Evolutionary conservation across 1,140 invertebrate species (phyloP).

Genomic region (Samia ricini): DNA sequence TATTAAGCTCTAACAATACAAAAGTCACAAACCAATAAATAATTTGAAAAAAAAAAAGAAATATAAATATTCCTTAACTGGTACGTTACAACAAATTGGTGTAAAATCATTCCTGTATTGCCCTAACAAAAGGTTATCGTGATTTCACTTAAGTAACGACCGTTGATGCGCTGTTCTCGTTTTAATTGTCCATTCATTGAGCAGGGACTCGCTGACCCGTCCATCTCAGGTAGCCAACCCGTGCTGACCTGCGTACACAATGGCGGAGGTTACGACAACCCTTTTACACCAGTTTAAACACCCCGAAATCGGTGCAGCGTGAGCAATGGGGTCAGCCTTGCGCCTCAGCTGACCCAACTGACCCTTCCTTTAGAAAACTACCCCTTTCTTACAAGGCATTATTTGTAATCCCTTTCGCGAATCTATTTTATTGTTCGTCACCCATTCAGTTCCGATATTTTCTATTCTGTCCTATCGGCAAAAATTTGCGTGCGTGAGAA

Average conservation of each 20-base stretch:
- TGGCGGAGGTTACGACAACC: conserved; percentile 60
- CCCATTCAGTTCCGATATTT: conserved; percentile 47
- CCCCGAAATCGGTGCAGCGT: conserved; percentile 65
- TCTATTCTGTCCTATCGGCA: conserved; percentile 42
- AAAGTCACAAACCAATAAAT: background rate
- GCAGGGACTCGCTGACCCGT: conserved; percentile 49
- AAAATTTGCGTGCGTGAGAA: conserved; percentile 72
- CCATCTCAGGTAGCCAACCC: conserved; percentile 64
- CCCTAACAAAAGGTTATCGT: conserved; percentile 56
- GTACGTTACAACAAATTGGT: background rate
- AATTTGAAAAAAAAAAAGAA: background rate
- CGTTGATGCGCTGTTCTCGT: conserved; percentile 56
- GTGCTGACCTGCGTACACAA: conserved; percentile 55
- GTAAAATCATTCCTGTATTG: background rate
- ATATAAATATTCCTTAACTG: too few species aligned
- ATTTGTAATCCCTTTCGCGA: conserved; percentile 76
- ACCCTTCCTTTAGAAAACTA: conserved; percentile 59
- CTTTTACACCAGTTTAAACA: conserved; percentile 67
- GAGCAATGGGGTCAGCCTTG: conserved; percentile 67
- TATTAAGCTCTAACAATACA: background rate
- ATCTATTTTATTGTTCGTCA: conserved; percentile 66
- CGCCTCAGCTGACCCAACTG: conserved; percentile 63
- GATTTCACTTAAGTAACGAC: conserved; percentile 51
- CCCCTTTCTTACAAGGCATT: conserved; percentile 72
- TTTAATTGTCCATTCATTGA: conserved; percentile 67